Conservation (phyloP, 1,140 invertebrate genomes). For the Muscidifurax raptorellus region DNA sequence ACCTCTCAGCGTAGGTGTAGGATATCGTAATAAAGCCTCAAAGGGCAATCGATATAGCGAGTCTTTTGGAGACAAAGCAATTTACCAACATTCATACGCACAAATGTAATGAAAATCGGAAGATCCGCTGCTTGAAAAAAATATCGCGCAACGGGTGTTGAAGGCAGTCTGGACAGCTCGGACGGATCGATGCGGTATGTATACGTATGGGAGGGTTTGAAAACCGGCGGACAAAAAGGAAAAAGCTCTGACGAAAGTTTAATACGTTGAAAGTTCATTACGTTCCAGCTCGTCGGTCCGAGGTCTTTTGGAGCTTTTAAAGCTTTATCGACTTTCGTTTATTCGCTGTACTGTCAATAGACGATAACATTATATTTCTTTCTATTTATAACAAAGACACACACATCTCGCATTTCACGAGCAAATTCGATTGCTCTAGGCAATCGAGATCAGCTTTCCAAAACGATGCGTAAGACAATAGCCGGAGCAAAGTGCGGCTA, state of each 20-base stretch:
- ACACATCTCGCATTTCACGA: no score
- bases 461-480: conserved; percentile 9
- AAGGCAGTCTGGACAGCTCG: background rate
- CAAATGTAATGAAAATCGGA: no score
- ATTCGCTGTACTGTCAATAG: no score
- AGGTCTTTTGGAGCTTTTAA: background rate
- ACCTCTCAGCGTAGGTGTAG: no score
- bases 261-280: conserved; percentile 60
- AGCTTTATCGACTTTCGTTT: background rate
- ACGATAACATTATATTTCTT: no score
- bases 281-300: conserved; percentile 1
- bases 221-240: conserved; percentile 34
- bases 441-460: background rate
- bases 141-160: background rate
- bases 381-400: no score
- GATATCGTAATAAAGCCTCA: no score
- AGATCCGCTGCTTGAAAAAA: no score
- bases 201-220: background rate
- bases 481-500: background rate
- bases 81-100: no score
- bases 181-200: background rate
- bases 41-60: no score
- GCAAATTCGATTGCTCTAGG: background rate
- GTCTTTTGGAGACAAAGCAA: no score
- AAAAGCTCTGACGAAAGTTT: conserved; percentile 32